Base-by-base conservation (phyloP, 2,888 invertebrate genomes). In the Branchellion lobata region DNA sequence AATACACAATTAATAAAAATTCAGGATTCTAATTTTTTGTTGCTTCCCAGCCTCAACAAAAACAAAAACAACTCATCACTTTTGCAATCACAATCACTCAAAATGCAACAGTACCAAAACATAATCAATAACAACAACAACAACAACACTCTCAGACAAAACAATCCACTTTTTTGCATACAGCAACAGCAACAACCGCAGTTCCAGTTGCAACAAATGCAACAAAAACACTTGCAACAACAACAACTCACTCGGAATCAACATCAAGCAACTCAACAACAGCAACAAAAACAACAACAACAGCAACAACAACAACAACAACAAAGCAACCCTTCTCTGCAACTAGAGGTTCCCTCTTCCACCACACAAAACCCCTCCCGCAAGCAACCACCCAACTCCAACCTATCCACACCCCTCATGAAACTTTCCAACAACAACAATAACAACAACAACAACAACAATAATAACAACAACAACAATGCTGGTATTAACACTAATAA, bases 141-240 rank as follows among this genome's bases (percentile, higher is more conserved):
- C 69, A 69, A 69, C 33, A 69, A 34, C 31, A 27, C n/a, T 65
- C 29, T 33, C 69, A 14, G 69, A 69, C 34, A 14, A 24, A 57
- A 57, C n/a, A 18, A 57, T 5, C 24, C 61, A 57, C 3, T 57
- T 5, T 24, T 57, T 24, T 24, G 24, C n/a, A 18, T 57, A 24
- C 69, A 34, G n/a, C 77, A 77, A 65, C 51, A 75, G 8, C 65
- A 65, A 24, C 77, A 77, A 34, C 77, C 47, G 33, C 29, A 24
- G 21, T 24, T 65, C 3, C 53, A 77, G 27, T n/a, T 57, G 34
- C 77, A 77, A 24, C 77, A 57, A 1, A 24, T 51, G n/a, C 77
- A 77, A 61, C 29, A 36, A 29, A 34, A 27, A 65, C 36, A 57
- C 3, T 29, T 27, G 33, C 29, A 5, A 14, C 61, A 57, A n/a